phyloP scores from a whole-genome alignment of 2,888 invertebrate species.

The Polylopha cassiicola region DNA sequence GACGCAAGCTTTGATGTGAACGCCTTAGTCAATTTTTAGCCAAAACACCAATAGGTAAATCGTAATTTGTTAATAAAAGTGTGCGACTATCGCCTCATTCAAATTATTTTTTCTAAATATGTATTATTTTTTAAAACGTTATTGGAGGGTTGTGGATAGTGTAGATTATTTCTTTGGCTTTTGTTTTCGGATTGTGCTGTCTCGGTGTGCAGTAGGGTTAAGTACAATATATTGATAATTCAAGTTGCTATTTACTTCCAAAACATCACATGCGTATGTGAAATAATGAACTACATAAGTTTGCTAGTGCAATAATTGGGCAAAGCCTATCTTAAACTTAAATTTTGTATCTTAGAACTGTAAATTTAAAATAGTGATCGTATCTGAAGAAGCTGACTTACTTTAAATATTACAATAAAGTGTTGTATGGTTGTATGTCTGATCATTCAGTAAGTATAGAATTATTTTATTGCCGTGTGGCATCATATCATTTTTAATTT shows the following conservation, averaged over 20 bases:
- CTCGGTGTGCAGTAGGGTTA: slow-evolving; percentile 36
- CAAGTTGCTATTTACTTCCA: slow-evolving; percentile 44
- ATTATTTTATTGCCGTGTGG: too few species aligned
- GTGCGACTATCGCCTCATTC: too few species aligned
- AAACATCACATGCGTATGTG: slow-evolving; percentile 58
- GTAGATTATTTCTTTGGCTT: slow-evolving; percentile 6
- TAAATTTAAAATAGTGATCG: slow-evolving; percentile 53
- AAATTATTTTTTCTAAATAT: too few species aligned
- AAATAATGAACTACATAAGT: slow-evolving; percentile 63
- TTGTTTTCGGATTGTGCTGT: slow-evolving; percentile 8
- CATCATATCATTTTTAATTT: too few species aligned
- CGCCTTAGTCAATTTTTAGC: too few species aligned
- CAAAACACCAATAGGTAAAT: too few species aligned
- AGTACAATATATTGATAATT: slow-evolving; percentile 21
- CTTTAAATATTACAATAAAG: slow-evolving; percentile 10
- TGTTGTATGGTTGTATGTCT: slow-evolving; percentile 18
- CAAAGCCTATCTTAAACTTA: slow-evolving; percentile 70
- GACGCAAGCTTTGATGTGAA: too few species aligned
- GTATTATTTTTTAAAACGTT: too few species aligned
- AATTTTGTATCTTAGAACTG: slow-evolving; percentile 66
- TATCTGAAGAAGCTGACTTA: slow-evolving; percentile 34
- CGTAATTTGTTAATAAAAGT: too few species aligned
- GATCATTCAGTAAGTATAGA: too few species aligned
- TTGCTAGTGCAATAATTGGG: slow-evolving; percentile 74
- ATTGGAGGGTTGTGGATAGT: slow-evolving; percentile 12